Conservation (phyloP, 2,113 vertebrate species). For the Pedetes capensis region DNA sequence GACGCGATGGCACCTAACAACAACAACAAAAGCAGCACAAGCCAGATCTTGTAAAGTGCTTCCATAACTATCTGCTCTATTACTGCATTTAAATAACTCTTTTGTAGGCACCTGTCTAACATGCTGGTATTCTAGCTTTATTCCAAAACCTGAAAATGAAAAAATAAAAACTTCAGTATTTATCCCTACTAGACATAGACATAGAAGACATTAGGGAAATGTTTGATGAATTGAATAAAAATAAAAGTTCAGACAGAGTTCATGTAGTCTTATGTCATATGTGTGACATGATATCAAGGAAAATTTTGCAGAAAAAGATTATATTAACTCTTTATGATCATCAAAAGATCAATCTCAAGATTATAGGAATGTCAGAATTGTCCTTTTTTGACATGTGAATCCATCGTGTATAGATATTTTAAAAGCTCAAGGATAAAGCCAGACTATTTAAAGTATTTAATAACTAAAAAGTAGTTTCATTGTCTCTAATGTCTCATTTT, state of each 20-base stretch:
- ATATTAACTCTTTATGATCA: not conserved
- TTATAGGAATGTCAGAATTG: not conserved
- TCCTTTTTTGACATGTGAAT: not conserved
- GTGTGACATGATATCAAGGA: not conserved
- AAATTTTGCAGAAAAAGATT: not conserved
- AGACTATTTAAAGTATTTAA: not conserved
- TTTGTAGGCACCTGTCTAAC: not conserved
- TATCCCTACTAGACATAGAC: not conserved
- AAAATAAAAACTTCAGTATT: no score
- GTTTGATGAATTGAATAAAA: slow-evolving; percentile 20
- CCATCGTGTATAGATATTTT: not conserved
- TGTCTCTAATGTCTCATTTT: not conserved
- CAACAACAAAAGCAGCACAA: not conserved
- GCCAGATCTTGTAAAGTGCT: not conserved
- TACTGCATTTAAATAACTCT: not conserved
- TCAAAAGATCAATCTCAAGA: not conserved
- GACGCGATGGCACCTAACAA: no score
- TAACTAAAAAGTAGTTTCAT: not conserved
- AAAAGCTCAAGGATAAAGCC: not conserved
- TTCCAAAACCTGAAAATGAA: not conserved
- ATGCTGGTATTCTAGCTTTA: not conserved
- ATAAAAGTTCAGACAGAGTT: not conserved
- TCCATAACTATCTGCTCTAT: not conserved
- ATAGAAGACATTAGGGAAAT: not conserved
- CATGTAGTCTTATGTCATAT: not conserved